phyloP scores from a whole-genome alignment of 2,113 vertebrate genomes.

The Columba janthina region DNA sequence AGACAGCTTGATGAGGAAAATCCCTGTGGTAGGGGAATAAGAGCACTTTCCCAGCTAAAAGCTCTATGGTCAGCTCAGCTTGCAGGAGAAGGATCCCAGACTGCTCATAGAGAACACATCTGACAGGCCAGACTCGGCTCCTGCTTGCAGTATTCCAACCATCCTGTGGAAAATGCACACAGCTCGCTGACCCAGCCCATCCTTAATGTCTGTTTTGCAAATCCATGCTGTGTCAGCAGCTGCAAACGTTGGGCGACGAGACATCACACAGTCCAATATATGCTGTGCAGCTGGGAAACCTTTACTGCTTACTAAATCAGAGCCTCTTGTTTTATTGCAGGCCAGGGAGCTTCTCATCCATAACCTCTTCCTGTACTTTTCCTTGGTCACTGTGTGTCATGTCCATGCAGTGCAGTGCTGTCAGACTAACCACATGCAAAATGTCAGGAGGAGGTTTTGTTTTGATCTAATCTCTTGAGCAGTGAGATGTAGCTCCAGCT shows the following conservation, averaged over 20 bases:
- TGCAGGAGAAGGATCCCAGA: neutral
- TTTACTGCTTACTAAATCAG: neutral
- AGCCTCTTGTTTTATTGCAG: neutral
- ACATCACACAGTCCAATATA: rapidly evolving
- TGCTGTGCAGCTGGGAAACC: neutral
- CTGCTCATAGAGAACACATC: neutral
- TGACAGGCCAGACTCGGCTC: neutral
- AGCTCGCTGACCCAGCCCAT: neutral
- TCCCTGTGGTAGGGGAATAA: neutral
- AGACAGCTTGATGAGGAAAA: neutral
- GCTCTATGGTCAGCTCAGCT: neutral
- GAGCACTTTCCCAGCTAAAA: neutral
- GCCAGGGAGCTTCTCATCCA: neutral
- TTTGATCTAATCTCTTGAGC: neutral
- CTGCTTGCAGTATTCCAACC: neutral
- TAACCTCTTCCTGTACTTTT: neutral
- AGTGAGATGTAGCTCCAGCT: neutral
- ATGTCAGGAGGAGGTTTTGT: neutral
- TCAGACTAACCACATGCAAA: neutral
- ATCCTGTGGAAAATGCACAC: neutral
- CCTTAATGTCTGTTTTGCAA: neutral
- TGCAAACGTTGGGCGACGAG: neutral
- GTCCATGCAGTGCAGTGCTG: rapidly evolving
- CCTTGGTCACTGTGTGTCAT: neutral
- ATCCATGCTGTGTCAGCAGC: neutral